Percentiles rank a stretch among this genome's conserved stretches.
phyloP scores from a whole-genome alignment of 2,113 vertebrate genomes.

The Pterocles orientalis region DNA sequence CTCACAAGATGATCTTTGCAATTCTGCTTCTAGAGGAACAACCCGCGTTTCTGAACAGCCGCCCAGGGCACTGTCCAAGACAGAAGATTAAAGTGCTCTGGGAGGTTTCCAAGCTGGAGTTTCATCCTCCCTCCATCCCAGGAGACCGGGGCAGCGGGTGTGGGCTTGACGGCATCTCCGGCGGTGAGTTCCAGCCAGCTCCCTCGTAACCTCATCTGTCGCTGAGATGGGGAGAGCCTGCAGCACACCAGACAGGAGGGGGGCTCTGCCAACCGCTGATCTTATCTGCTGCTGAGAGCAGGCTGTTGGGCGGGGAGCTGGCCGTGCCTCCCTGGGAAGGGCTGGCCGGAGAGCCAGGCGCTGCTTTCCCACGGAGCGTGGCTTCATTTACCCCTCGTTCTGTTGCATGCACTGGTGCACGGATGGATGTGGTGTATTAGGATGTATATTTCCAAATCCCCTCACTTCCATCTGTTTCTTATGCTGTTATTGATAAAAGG shows the following conservation, averaged over 20 bases:
- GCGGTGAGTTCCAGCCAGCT: not conserved
- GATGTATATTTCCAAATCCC: not conserved
- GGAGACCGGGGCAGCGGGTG: not conserved
- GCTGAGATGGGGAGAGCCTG: not conserved
- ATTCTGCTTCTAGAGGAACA: not conserved
- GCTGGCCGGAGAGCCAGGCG: not conserved
- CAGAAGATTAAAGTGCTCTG: not conserved
- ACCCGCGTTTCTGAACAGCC: not conserved
- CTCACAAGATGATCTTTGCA: not conserved
- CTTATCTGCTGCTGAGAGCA: not conserved
- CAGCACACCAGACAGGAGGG: not conserved
- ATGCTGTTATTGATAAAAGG: not conserved
- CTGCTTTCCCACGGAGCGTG: not conserved
- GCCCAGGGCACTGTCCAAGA: not conserved
- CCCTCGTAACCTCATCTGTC: not conserved
- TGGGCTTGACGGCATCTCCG: not conserved
- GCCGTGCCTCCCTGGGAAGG: not conserved
- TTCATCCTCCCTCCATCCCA: not conserved
- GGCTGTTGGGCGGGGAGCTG: not conserved
- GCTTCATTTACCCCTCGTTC: not conserved
- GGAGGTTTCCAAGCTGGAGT: not conserved
- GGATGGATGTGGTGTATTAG: not conserved
- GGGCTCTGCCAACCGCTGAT: constrained; percentile 17
- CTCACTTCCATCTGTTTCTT: not conserved
- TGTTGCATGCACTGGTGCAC: not conserved